Evolutionary conservation across 2,113 vertebrate species (phyloP).

Genomic region (Limnothrissa miodon): DNA sequence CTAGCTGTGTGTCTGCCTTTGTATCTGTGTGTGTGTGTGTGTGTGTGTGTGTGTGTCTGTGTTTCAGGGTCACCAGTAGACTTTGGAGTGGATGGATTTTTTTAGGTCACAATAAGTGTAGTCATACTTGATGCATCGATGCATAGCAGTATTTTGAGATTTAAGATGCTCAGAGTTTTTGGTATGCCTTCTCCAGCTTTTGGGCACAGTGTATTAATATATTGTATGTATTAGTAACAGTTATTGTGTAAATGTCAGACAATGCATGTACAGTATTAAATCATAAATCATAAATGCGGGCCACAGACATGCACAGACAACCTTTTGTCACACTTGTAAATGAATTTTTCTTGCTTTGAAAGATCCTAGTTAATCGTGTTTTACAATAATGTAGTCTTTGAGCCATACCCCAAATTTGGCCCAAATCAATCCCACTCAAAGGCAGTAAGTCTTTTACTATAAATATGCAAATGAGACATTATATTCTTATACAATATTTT

Average conservation of each 20-base stretch:
- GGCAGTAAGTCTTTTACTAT: too few relatives aligned
- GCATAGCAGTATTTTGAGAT: neutral
- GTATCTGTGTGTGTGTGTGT: neutral
- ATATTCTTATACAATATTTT: too few relatives aligned
- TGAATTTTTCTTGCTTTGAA: neutral
- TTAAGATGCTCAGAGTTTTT: neutral
- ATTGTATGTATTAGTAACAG: too few relatives aligned
- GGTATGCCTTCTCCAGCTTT: neutral
- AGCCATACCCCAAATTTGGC: too few relatives aligned
- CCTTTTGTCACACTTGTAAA: neutral
- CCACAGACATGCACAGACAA: neutral
- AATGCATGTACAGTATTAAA: too few relatives aligned
- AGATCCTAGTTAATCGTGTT: too few relatives aligned
- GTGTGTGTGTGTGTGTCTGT: neutral
- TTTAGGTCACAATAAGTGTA: neutral
- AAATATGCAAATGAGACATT: too few relatives aligned
- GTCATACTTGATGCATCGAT: neutral
- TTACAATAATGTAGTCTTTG: too few relatives aligned
- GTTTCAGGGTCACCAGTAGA: too few relatives aligned
- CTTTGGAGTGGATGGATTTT: neutral
- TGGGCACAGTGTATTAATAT: neutral
- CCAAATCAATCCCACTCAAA: too few relatives aligned
- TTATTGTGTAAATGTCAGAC: neutral
- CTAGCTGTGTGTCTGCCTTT: neutral
- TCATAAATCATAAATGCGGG: too few relatives aligned